phyloP scores from a whole-genome alignment of 1,140 invertebrate species.

The Littorina saxatilis region DNA sequence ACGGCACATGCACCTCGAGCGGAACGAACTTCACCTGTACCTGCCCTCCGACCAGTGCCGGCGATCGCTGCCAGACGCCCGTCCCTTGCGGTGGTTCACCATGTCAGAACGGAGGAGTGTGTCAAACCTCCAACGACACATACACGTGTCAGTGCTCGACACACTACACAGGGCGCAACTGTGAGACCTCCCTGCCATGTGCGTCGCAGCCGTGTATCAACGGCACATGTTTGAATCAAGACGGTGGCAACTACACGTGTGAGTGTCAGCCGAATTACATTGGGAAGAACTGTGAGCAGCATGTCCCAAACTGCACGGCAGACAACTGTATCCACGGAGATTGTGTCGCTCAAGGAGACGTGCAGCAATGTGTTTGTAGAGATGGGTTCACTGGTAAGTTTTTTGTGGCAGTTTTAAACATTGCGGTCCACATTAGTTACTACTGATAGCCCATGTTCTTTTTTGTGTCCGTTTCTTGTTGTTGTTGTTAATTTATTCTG shows the following conservation, averaged over 20 bases:
- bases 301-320: slow-evolving; percentile 44
- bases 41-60: slow-evolving; percentile 52
- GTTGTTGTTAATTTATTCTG: too few relatives aligned
- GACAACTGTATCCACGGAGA: slow-evolving; percentile 84
- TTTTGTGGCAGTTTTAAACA: neutral
- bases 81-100: slow-evolving; percentile 77
- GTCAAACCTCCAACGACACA: slow-evolving; percentile 82
- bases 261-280: slow-evolving; percentile 56
- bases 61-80: slow-evolving; percentile 52
- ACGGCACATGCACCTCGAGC: slow-evolving; percentile 71
- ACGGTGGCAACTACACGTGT: slow-evolving; percentile 68
- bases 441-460: too few relatives aligned
- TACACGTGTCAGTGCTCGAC: slow-evolving; percentile 53
- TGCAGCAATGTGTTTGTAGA: slow-evolving; percentile 67
- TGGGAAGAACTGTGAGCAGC: slow-evolving; percentile 69
- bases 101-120: slow-evolving; percentile 92
- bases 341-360: slow-evolving; percentile 39
- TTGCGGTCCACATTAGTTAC: too few relatives aligned
- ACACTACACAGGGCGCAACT: slow-evolving; percentile 51
- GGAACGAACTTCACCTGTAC: slow-evolving; percentile 46
- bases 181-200: slow-evolving; percentile 67
- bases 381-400: slow-evolving; percentile 78
- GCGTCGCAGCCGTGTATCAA: slow-evolving; percentile 83
- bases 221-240: slow-evolving; percentile 91
- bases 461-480: too few relatives aligned